Conservation (phyloP, 2,113 vertebrate species). For the Mus pahari region DNA sequence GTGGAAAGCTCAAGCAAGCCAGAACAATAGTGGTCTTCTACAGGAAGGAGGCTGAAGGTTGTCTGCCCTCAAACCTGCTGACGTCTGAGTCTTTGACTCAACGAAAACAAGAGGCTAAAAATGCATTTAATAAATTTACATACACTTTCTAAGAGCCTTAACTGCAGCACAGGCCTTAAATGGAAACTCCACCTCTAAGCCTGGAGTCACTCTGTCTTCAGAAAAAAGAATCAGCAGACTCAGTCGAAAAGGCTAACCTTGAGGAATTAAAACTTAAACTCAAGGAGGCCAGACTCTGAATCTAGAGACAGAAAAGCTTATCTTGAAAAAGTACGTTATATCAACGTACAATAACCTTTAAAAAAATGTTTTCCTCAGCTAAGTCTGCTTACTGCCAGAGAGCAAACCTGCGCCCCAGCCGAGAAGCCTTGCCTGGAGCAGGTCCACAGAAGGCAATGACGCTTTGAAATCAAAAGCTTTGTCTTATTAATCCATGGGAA, state of each 20-base stretch:
- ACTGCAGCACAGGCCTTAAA: not conserved
- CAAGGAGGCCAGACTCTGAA: conserved; percentile 36
- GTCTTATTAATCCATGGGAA: conserved; percentile 47
- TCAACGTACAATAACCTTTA: conserved; percentile 24
- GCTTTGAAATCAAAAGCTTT: conserved; percentile 68
- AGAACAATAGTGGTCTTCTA: not conserved
- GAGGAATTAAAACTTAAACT: not conserved
- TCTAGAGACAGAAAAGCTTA: conserved; percentile 25
- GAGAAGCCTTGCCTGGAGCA: conserved; percentile 46
- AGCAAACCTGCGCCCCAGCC: not conserved
- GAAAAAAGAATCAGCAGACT: not conserved
- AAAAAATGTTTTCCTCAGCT: not conserved
- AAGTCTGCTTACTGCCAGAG: conserved; percentile 33
- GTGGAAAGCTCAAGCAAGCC: not conserved
- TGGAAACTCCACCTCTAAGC: not conserved
- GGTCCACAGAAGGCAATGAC: not conserved
- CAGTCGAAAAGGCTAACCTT: not conserved
- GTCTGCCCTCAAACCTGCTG: not conserved
- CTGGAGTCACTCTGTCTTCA: not conserved
- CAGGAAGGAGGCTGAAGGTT: not conserved
- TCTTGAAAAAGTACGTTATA: conserved; percentile 49
- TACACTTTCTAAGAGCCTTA: not conserved
- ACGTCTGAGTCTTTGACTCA: not conserved
- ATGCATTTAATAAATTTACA: not conserved
- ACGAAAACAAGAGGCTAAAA: not conserved